Evolutionary conservation across 2,797 vertebrate genomes (phyloP).

Genomic region (Macropus fuliginosus): DNA sequence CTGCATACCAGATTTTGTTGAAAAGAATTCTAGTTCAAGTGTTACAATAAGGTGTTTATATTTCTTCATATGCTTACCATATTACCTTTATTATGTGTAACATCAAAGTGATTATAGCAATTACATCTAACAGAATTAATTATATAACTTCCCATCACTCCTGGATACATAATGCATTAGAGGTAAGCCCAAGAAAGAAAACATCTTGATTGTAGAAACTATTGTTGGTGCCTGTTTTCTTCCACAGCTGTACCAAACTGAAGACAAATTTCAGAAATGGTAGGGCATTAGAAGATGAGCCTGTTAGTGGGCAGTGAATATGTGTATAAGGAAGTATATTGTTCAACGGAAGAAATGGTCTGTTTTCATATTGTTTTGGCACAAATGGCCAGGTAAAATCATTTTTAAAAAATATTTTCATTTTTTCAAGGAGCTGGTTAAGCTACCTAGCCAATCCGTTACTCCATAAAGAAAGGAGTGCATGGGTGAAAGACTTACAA

Average conservation of each 20-base stretch:
- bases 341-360: conserved; percentile 63
- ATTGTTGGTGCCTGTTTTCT: conserved; percentile 78
- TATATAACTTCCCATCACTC: conserved; percentile 87
- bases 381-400: conserved; percentile 77
- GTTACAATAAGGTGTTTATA: conserved; percentile 87
- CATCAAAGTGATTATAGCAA: conserved; percentile 90
- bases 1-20: conserved; percentile 51
- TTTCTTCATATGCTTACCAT: conserved; percentile 86
- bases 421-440: conserved; percentile 80
- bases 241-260: conserved; percentile 58
- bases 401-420: conserved; percentile 80
- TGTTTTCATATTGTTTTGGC: conserved; percentile 57
- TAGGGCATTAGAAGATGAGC: neutral
- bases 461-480: conserved; percentile 85
- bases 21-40: conserved; percentile 71
- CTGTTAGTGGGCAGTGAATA: conserved; percentile 62
- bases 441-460: conserved; percentile 82
- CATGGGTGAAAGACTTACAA: conserved; percentile 87
- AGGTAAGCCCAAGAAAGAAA: conserved; percentile 85
- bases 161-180: conserved; percentile 88
- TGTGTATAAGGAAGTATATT: conserved; percentile 44
- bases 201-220: conserved; percentile 82
- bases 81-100: conserved; percentile 89
- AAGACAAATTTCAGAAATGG: conserved; percentile 56
- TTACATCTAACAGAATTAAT: conserved; percentile 91